Evolutionary conservation across 2,888 invertebrate species (phyloP), one percentile per base, ranked within the genome.

Genomic region (Romanomermis culicivorax): DNA sequence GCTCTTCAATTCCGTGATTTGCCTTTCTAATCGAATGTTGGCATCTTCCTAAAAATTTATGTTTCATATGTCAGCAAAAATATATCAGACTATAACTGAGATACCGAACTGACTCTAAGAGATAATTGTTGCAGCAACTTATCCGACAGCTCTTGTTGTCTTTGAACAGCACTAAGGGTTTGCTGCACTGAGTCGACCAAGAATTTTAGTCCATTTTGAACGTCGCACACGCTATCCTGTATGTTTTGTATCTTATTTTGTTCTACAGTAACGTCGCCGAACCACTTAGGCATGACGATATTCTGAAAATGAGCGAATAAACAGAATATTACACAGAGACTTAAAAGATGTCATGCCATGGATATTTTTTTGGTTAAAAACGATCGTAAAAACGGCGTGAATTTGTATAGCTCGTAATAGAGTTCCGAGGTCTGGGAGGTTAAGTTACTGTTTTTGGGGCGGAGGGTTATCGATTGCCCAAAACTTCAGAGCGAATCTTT

Each of bases 121-220:
- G 25, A 11, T 27, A 42, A 26, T 20, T 36, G 52, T 3, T 14
- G 3, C 20, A 52, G 17, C 4, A 36, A 14, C 14, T 26, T 3
- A 23, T 52, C 23, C 25, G 27, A 25, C 3, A n/a, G 42, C 3
- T 52, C 52, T 42, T 52, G 52, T 25, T 52, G 52, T 42, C 25
- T 24, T 29, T 52, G 52, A 14, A 52, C 52, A 4, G 25, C 24
- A 3, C 3, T 26, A 4, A 52, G 25, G 3, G 52, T 58, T 56
- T 67, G 67, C 25, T 62, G 59, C 20, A 67, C 64, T 36, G 59
- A 61, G 59, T 67, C 67, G 62, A 67, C 65, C 42, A 67, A 61
- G 57, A 65, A 66, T 51, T 66, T 66, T n/a, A 65, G 61, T 25
- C 64, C 62, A 52, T 66, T 66, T 55, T 66, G 65, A 36, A 66